Evolutionary conservation across 2,797 vertebrate species (phyloP).

Genomic region (Neopelma chrysocephalum): DNA sequence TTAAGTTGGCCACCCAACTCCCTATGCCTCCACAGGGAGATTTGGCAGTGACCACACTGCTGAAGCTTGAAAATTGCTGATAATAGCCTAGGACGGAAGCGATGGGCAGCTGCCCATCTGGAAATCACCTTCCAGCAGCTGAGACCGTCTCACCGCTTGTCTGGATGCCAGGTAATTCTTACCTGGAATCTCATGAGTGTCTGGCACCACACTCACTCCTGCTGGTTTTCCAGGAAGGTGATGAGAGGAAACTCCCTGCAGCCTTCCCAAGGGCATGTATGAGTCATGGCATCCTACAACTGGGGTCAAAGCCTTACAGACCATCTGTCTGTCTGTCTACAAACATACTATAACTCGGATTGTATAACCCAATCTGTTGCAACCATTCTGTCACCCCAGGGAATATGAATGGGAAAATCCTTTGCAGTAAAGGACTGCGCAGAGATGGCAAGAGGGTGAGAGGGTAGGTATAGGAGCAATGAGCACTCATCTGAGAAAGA

Average conservation of each 20-base stretch:
- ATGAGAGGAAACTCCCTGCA: neutral
- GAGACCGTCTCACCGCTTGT: neutral
- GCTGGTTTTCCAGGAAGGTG: constrained; percentile 62
- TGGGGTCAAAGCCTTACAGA: constrained; percentile 1
- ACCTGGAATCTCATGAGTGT: constrained; percentile 35
- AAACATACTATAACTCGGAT: neutral
- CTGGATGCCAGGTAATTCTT: constrained; percentile 33
- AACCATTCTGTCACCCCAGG: accelerated
- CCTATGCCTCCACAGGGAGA: neutral
- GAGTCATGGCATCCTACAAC: constrained; percentile 38
- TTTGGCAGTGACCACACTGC: neutral
- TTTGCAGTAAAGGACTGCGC: neutral
- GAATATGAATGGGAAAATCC: neutral
- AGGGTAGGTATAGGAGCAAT: neutral
- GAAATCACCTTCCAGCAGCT: neutral
- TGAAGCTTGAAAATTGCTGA: neutral
- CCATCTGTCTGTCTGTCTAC: neutral
- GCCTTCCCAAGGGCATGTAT: neutral
- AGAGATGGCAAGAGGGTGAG: neutral
- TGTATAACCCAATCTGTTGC: neutral
- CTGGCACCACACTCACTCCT: neutral
- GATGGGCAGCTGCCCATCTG: neutral
- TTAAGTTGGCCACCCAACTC: neutral
- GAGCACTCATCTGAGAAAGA: neutral
- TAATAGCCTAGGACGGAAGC: neutral